Evolutionary conservation across 2,113 vertebrate genomes (phyloP).

Genomic region (Saccopteryx leptura): DNA sequence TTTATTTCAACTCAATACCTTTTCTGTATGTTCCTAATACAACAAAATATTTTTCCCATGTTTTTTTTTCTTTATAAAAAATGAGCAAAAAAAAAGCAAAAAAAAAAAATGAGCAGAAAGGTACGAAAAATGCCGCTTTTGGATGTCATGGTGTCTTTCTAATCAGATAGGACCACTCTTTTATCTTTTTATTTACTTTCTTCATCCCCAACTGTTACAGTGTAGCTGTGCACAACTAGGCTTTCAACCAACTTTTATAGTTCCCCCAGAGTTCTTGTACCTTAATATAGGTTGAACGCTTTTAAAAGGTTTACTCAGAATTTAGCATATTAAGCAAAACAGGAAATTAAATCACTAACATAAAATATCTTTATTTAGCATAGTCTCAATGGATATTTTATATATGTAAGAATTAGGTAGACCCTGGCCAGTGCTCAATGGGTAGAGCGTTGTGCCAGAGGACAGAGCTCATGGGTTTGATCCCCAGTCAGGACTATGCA

Average conservation of each 20-base stretch:
- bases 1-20: not conserved
- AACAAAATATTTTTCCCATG: not conserved
- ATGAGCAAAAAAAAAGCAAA: not conserved
- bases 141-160: not conserved
- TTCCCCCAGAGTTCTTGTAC: not conserved
- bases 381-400: not conserved
- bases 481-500: too few relatives aligned
- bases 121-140: not conserved
- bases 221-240: not conserved
- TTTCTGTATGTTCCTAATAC: not conserved
- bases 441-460: too few relatives aligned
- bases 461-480: too few relatives aligned
- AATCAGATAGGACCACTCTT: not conserved
- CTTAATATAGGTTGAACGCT: not conserved
- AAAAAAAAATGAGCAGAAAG: not conserved
- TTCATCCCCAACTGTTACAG: not conserved
- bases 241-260: not conserved
- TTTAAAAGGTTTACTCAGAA: not conserved
- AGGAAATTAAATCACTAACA: constrained; percentile 45
- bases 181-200: not conserved
- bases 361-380: not conserved
- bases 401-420: not conserved
- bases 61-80: not conserved
- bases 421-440: too few relatives aligned
- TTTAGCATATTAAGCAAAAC: not conserved